Conservation (phyloP, 2,113 vertebrate genomes). For the Heliornis fulica region DNA sequence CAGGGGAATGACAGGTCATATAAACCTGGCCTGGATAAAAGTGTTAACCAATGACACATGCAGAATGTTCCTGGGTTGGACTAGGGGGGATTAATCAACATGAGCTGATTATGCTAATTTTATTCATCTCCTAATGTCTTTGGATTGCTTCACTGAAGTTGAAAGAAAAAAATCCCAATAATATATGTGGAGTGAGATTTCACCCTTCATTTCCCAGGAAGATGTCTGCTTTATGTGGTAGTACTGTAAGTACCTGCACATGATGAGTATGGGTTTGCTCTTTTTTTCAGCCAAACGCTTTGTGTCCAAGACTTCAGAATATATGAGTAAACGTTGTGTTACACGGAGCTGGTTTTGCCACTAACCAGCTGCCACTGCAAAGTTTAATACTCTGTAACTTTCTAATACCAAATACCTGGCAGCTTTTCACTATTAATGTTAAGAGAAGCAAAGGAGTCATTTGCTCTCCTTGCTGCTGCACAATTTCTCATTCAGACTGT, state of each 20-base stretch:
- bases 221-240: neutral
- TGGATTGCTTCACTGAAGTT: neutral
- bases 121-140: constrained; percentile 13
- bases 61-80: constrained; percentile 1
- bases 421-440: neutral
- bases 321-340: neutral
- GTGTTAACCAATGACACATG: neutral
- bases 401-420: neutral
- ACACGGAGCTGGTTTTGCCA: neutral
- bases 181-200: neutral
- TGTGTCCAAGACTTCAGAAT: neutral
- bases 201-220: neutral
- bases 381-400: neutral
- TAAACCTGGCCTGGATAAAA: constrained; percentile 20
- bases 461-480: neutral
- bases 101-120: constrained; percentile 57
- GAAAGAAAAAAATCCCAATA: neutral
- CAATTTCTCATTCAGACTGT: neutral
- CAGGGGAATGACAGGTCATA: neutral
- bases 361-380: neutral
- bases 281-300: neutral
- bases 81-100: neutral
- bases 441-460: neutral
- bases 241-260: neutral
- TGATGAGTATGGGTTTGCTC: neutral